Evolutionary conservation across 1,140 invertebrate species (phyloP), one percentile per base, ranked within the genome.

Genomic region (Heliconius himera): DNA sequence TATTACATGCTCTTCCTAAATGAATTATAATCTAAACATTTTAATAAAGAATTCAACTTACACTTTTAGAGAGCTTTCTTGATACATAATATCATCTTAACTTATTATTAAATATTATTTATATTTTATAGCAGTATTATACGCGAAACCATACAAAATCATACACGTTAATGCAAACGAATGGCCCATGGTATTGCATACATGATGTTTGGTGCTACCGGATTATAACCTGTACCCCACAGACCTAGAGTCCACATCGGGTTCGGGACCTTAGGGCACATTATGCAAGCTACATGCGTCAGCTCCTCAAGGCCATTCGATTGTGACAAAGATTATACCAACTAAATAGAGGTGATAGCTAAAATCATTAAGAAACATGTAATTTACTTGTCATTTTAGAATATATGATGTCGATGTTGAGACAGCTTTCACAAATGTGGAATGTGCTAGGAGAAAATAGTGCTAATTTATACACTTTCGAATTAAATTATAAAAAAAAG

Each of bases 261-360:
- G 54, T 29, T 66, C 60, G 60, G 60, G 26, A 66, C 8, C 60
- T 66, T 66, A n/a, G 60, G n/a, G 22, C 60, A 66, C 22, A 66
- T 66, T 66, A 70, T 76, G 20, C 60, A 73, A 46, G 38, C 72
- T 26, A 66, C 60, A 66, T 66, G 72, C 73, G 72, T 73, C 38
- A 18, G n/a, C 46, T 66, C 16, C 20, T 66, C 74, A 76, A 76
- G 56, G 74, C 36, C 74, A 20, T 41, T 41, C 11, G 74, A 76
- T 36, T 16, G 56, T 49, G 56, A 38, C 74, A 76, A 66, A 66
- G 74, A 76, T 41, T 66, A 76, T 33, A 36, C 8, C 5, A 66
- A 29, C 3, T 66, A 18, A 66, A 66, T 66, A 66, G 60, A 66
- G 22, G 22, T 16, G 60, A 11, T 66, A 29, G 26, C 26, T 66